Percentiles rank a stretch among this genome's conserved stretches.
Conservation (phyloP, 1,140 invertebrate genomes). For the Tetramorium parvispinum region DNA sequence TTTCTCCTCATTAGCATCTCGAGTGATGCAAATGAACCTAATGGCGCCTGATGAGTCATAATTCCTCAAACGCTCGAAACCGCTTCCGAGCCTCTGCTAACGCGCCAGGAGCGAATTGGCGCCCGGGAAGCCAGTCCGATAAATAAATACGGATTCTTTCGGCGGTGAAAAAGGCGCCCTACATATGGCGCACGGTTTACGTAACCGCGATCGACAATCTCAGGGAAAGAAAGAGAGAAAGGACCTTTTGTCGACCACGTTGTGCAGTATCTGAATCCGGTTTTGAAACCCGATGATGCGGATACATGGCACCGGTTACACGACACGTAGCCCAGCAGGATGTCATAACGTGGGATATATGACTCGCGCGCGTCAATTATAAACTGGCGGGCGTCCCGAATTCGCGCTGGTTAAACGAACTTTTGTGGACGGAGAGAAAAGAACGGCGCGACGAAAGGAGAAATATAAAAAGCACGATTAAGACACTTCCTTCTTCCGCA, state of each 20-base stretch:
- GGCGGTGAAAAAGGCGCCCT: background rate
- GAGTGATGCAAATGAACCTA: conserved; percentile 31
- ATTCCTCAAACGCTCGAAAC: background rate
- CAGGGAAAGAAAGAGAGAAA: conserved; percentile 31
- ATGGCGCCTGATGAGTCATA: conserved; percentile 28
- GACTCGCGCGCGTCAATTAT: conserved; percentile 19
- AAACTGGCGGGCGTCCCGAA: background rate
- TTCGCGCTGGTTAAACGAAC: background rate
- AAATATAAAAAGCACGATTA: background rate
- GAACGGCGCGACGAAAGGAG: background rate
- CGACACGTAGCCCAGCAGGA: background rate
- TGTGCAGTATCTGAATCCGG: conserved; percentile 25
- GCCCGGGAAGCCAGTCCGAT: background rate
- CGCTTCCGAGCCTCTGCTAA: background rate
- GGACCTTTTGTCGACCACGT: conserved; percentile 22
- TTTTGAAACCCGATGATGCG: conserved; percentile 44
- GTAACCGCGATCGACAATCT: conserved; percentile 32
- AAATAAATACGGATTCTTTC: conserved; percentile 8
- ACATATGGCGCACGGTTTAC: background rate
- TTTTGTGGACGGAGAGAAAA: background rate
- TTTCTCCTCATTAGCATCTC: conserved; percentile 50
- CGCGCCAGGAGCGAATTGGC: background rate
- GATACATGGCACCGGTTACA: conserved; percentile 33
- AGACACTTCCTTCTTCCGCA: conserved; percentile 12
- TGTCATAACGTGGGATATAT: conserved; percentile 11